A percentile compares a stretch with the other conserved stretches of the same genome.
Evolutionary conservation across 2,888 invertebrate genomes (phyloP).

Genomic region (Phengaris alcon): DNA sequence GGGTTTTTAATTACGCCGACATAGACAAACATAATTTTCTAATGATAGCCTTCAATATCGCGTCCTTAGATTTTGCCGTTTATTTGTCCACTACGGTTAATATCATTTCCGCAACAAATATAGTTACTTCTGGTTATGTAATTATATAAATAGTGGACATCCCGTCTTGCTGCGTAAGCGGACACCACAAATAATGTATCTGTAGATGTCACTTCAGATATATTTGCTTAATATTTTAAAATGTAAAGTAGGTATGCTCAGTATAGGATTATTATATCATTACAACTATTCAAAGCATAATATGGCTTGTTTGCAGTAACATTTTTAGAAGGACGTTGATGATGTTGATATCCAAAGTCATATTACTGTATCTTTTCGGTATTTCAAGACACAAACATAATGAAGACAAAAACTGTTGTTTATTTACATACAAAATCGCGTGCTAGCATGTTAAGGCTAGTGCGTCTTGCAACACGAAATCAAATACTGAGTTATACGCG

Average conservation of each 20-base stretch:
- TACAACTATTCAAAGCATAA: not conserved
- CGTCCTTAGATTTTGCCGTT: constrained; percentile 42
- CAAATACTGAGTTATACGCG: constrained; percentile 36
- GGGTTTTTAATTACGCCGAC: constrained; percentile 45
- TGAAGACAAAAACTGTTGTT: constrained; percentile 32
- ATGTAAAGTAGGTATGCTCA: not conserved
- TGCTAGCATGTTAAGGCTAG: constrained; percentile 35
- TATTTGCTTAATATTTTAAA: constrained; percentile 10
- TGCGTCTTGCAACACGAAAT: constrained; percentile 35
- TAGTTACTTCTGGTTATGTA: constrained; percentile 17
- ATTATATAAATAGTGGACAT: constrained; percentile 25
- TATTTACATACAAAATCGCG: constrained; percentile 39
- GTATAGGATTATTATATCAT: not conserved
- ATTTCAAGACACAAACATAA: constrained; percentile 25
- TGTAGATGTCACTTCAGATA: constrained; percentile 8
- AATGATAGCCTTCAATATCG: constrained; percentile 50
- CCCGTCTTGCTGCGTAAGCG: constrained; percentile 2
- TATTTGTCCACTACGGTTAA: constrained; percentile 44
- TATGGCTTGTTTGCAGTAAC: not conserved
- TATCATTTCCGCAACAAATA: constrained; percentile 37
- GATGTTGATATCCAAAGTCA: not conserved
- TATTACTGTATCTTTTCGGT: not conserved
- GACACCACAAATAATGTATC: not conserved
- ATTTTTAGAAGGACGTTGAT: not conserved
- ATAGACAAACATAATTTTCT: constrained; percentile 53